Evolutionary conservation across 2,888 invertebrate species (phyloP).

Genomic region (Xanthia togata): DNA sequence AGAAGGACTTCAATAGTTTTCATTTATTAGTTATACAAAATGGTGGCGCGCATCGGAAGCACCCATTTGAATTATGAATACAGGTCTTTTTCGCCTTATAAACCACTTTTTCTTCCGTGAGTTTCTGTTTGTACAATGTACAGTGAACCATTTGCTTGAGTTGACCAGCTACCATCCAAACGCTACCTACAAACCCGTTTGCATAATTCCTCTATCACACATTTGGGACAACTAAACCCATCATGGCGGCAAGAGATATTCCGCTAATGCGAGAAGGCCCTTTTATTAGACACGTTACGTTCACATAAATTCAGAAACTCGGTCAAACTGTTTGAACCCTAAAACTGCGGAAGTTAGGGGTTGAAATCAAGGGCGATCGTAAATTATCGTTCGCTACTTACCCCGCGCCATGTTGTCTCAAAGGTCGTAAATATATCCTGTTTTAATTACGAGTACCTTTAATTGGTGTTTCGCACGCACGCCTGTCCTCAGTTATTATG

Average conservation of each 20-base stretch:
- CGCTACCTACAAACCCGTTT: constrained; percentile 37
- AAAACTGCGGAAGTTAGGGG: constrained; percentile 78
- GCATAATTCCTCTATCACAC: constrained; percentile 61
- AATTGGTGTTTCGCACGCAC: constrained; percentile 85
- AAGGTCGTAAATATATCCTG: constrained; percentile 86
- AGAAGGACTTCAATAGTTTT: not conserved
- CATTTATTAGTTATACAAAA: not conserved
- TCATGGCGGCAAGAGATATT: constrained; percentile 56
- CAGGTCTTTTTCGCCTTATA: not conserved
- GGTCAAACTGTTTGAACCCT: constrained; percentile 72
- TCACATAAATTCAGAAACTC: constrained; percentile 71
- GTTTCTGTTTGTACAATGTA: not conserved
- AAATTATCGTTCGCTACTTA: constrained; percentile 80
- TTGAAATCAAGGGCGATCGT: constrained; percentile 86
- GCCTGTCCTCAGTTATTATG: constrained; percentile 61
- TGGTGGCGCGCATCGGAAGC: not conserved
- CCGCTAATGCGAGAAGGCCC: constrained; percentile 63
- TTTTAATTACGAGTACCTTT: constrained; percentile 86
- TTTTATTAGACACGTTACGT: constrained; percentile 69
- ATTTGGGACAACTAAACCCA: constrained; percentile 61
- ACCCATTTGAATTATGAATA: not conserved
- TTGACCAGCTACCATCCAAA: constrained; percentile 17
- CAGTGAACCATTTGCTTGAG: constrained; percentile 9
- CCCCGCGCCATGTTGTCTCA: constrained; percentile 86
- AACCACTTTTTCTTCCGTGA: not conserved